phyloP scores from a whole-genome alignment of 2,888 invertebrate species.

The Yponomeuta sedellus region DNA sequence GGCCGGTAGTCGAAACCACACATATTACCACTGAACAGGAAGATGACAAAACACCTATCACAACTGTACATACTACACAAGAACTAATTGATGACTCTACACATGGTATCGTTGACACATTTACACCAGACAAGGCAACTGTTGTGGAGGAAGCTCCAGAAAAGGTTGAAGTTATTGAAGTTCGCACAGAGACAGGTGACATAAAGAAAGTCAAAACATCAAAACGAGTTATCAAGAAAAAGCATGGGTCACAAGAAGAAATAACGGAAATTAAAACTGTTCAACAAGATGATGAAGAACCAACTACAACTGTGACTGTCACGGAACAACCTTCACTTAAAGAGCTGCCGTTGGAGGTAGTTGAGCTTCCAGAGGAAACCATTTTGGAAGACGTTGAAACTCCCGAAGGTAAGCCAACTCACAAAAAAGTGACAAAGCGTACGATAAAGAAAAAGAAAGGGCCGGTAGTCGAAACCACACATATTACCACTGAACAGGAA shows the following conservation, averaged over 20 bases:
- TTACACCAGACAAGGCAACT: slow-evolving; percentile 3
- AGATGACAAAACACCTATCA: not conserved
- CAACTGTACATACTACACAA: slow-evolving; percentile 31
- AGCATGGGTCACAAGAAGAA: slow-evolving; percentile 72
- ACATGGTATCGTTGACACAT: slow-evolving; percentile 17
- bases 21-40: not conserved
- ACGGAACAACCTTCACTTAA: slow-evolving; percentile 24
- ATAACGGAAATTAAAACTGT: slow-evolving; percentile 70
- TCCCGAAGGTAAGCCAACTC: not conserved
- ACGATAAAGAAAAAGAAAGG: not conserved
- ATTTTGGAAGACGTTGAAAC: slow-evolving; percentile 13
- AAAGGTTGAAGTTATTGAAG: slow-evolving; percentile 31
- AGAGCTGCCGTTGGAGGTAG: slow-evolving; percentile 38
- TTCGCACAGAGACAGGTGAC: slow-evolving; percentile 29
- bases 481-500: not conserved
- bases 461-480: not conserved
- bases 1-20: not conserved
- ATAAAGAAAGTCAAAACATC: slow-evolving; percentile 22
- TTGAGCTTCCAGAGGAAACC: slow-evolving; percentile 13
- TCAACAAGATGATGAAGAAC: slow-evolving; percentile 68
- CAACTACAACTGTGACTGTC: slow-evolving; percentile 20
- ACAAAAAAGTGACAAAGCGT: not conserved
- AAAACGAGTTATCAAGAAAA: slow-evolving; percentile 27
- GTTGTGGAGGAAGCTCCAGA: not conserved
- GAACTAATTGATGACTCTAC: slow-evolving; percentile 29